These are phyloP conservation scores for Ceratitis capitata DNA, from an alignment of 1,140 invertebrate genomes.

Conservation along the genomic window DNA sequence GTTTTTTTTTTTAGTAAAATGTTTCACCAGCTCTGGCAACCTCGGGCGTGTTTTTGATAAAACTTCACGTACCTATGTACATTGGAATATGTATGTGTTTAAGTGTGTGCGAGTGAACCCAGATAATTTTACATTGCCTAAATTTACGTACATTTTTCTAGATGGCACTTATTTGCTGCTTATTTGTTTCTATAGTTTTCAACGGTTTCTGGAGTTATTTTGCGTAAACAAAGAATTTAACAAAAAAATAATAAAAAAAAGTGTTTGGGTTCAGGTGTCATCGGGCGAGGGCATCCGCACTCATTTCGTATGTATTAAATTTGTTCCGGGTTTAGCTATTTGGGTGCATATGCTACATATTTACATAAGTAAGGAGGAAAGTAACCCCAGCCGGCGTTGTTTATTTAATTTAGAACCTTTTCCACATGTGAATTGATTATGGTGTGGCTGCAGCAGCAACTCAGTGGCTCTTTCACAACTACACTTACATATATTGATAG, in stretches of 20 bases:
- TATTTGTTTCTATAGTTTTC: constrained; percentile 16
- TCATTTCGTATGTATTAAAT: neutral
- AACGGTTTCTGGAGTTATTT: neutral
- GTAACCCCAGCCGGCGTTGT: too few species aligned
- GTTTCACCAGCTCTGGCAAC: neutral
- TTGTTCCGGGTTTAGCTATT: neutral
- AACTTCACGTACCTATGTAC: neutral
- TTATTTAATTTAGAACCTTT: neutral
- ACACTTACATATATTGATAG: neutral
- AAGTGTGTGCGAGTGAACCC: neutral
- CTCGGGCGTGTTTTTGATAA: neutral
- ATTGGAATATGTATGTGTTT: neutral
- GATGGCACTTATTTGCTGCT: constrained; percentile 20
- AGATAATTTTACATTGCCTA: neutral
- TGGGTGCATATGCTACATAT: neutral
- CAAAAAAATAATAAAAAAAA: neutral
- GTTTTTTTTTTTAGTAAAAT: neutral
- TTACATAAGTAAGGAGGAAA: neutral
- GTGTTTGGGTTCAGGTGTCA: neutral
- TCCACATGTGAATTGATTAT: neutral
- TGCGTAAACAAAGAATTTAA: neutral
- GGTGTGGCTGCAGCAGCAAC: neutral
- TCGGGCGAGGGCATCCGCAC: neutral
- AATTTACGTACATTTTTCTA: neutral
- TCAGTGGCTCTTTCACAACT: neutral